These are phyloP conservation scores for Diceros bicornis DNA, from an alignment of 2,797 vertebrate species.

Conservation along the genomic window DNA sequence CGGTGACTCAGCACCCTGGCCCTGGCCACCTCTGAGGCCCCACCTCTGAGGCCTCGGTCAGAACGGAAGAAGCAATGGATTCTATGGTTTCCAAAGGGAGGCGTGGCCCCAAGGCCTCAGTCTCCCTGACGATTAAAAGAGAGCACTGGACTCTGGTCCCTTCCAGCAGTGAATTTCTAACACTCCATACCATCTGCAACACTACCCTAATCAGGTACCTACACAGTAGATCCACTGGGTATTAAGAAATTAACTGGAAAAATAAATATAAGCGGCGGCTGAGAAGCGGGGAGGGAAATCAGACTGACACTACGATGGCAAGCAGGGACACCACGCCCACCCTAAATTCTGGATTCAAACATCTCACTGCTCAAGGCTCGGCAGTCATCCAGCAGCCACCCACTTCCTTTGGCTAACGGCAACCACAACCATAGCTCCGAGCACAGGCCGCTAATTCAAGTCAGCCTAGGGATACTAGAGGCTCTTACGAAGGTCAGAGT, in stretches of 20 bases:
- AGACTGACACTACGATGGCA: background rate
- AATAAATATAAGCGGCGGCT: background rate
- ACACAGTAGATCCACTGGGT: background rate
- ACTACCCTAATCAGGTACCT: background rate
- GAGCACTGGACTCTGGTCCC: background rate
- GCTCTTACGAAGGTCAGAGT: conserved; percentile 35
- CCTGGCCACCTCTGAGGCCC: background rate
- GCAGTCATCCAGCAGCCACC: background rate
- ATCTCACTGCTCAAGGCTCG: background rate
- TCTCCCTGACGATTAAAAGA: background rate
- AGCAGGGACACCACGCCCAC: accelerated
- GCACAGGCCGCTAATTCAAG: background rate
- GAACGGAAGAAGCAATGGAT: background rate
- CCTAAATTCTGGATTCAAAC: background rate
- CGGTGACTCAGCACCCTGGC: background rate
- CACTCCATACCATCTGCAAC: background rate
- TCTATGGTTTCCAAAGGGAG: background rate
- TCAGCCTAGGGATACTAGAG: background rate
- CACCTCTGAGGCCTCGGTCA: background rate
- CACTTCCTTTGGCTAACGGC: background rate
- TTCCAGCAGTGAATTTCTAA: background rate
- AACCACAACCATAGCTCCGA: background rate
- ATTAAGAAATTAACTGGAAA: background rate
- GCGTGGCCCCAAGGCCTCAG: background rate
- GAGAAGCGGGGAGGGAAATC: background rate